These are phyloP conservation scores for Agonopterix heracliana DNA, from an alignment of 2,888 invertebrate species.

Conservation along the genomic window DNA sequence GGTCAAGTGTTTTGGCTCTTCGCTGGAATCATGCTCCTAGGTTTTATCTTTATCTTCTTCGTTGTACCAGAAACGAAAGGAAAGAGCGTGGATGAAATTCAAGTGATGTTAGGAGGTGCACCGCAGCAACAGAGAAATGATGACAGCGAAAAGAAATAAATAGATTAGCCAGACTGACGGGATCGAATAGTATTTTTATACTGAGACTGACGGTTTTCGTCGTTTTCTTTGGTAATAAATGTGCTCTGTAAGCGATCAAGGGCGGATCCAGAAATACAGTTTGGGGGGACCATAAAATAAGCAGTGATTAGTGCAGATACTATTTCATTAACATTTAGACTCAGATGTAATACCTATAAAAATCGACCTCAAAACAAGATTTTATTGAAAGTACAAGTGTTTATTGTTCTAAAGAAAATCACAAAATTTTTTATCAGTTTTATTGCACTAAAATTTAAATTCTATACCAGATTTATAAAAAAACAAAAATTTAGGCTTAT, in stretches of 20 bases:
- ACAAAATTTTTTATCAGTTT: no score
- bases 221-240: constrained; percentile 28
- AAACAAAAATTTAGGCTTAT: no score
- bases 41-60: constrained; percentile 81
- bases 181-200: constrained; percentile 39
- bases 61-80: constrained; percentile 83
- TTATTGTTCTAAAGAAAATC: no score
- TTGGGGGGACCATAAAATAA: no score
- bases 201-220: constrained; percentile 19
- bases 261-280: no score
- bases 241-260: constrained; percentile 31
- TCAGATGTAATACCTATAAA: no score
- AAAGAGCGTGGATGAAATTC: constrained; percentile 81
- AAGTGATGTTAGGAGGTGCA: constrained; percentile 61
- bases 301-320: no score
- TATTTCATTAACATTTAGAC: no score
- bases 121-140: constrained; percentile 25
- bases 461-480: no score
- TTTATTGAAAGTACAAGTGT: no score
- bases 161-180: constrained; percentile 40
- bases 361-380: no score
- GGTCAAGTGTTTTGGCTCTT: constrained; percentile 86
- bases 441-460: no score
- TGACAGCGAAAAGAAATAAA: constrained; percentile 50
- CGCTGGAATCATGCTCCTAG: constrained; percentile 78